Percentiles rank a stretch among this genome's conserved stretches.
Evolutionary conservation across 2,888 invertebrate genomes (phyloP).

Genomic region (Ochlodes sylvanus): DNA sequence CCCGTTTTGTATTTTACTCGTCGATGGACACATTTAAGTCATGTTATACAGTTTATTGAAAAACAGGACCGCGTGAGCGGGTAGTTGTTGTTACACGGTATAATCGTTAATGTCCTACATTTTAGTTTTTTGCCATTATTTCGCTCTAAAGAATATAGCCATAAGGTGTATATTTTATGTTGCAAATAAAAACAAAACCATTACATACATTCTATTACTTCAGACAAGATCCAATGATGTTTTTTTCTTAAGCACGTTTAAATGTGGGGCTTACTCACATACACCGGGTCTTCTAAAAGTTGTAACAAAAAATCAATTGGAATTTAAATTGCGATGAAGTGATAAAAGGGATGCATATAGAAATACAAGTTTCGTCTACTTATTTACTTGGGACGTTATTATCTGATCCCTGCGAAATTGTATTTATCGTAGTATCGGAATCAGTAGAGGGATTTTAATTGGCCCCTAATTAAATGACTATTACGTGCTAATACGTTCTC

Average conservation of each 20-base stretch:
- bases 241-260: constrained; percentile 24
- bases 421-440: constrained; percentile 37
- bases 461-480: constrained; percentile 39
- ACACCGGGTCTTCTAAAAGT: constrained; percentile 23
- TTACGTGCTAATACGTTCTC: constrained; percentile 39
- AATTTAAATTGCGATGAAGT: constrained; percentile 34
- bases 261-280: constrained; percentile 21
- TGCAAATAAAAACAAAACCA: constrained; percentile 19
- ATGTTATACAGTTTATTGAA: constrained; percentile 34
- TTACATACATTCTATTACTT: constrained; percentile 26
- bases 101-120: constrained; percentile 23
- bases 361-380: constrained; percentile 28
- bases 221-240: constrained; percentile 25
- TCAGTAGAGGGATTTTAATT: constrained; percentile 37
- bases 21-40: constrained; percentile 35
- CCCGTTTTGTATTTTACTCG: constrained; percentile 37
- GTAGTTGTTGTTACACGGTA: constrained; percentile 16
- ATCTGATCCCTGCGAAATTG: constrained; percentile 38
- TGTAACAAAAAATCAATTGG: constrained; percentile 34
- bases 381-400: constrained; percentile 35
- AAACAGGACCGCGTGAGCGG: constrained; percentile 20
- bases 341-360: constrained; percentile 28
- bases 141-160: constrained; percentile 6
- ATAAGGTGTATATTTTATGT: constrained; percentile 15
- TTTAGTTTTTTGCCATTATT: constrained; percentile 19